These are phyloP conservation scores for Hirudinaria manillensis DNA, from an alignment of 2,888 invertebrate genomes.

Conservation along the genomic window DNA sequence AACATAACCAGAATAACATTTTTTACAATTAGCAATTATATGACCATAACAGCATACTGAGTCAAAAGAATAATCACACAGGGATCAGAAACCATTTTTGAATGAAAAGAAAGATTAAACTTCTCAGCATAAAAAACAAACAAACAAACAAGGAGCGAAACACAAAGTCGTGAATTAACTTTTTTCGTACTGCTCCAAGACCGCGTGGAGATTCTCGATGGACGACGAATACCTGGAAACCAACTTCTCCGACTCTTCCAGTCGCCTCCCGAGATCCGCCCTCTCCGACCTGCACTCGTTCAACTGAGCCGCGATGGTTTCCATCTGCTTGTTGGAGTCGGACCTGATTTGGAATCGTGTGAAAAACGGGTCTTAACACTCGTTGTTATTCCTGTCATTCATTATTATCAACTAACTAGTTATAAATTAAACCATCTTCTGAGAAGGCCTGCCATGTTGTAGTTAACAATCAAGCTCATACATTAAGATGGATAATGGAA, in stretches of 20 bases:
- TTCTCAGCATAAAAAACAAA: background rate
- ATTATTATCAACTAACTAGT: too few relatives aligned
- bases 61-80: too few relatives aligned
- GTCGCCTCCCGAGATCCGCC: background rate
- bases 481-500: too few relatives aligned
- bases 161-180: background rate
- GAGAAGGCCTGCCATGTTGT: background rate
- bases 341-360: constrained; percentile 1
- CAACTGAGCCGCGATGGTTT: background rate
- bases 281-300: background rate
- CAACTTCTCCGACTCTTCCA: background rate
- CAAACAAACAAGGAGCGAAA: background rate
- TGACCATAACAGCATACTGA: too few relatives aligned
- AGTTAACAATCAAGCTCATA: too few relatives aligned
- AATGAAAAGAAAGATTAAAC: background rate
- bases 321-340: constrained; percentile 2
- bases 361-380: too few relatives aligned
- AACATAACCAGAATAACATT: too few relatives aligned
- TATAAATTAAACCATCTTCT: too few relatives aligned
- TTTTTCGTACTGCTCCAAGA: constrained; percentile 28
- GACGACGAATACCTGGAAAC: constrained; percentile 23
- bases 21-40: too few relatives aligned
- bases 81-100: background rate
- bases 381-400: too few relatives aligned
- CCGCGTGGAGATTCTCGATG: constrained; percentile 23